Conservation (phyloP, 2,797 vertebrate genomes). For the Anabas testudineus region DNA sequence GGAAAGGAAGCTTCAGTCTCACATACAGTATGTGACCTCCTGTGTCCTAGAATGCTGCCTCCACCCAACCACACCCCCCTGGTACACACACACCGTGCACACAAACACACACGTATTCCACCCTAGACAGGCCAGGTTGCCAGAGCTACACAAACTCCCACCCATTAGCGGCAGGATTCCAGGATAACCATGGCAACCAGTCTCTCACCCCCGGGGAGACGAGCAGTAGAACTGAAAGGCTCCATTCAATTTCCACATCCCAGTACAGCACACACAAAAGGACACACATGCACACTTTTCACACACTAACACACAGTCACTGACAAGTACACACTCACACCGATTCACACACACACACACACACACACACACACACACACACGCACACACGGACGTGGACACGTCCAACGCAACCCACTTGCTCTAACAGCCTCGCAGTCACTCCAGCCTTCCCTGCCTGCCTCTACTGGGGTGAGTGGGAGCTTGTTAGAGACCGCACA, state of each 20-base stretch:
- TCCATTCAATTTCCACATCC: constrained; percentile 92
- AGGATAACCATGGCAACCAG: constrained; percentile 98
- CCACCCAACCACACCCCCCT: constrained; percentile 82
- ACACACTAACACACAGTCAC: constrained; percentile 76
- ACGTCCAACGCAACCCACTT: constrained; percentile 80
- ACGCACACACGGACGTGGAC: constrained; percentile 65
- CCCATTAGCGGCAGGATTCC: constrained; percentile 94
- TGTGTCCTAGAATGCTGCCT: constrained; percentile 83
- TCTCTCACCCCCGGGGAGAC: constrained; percentile 92
- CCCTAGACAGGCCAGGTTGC: constrained; percentile 86
- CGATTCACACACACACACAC: constrained; percentile 54
- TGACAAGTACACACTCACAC: constrained; percentile 53
- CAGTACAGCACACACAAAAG: constrained; percentile 83
- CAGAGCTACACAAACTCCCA: constrained; percentile 90
- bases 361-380: constrained; percentile 50
- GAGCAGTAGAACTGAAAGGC: constrained; percentile 89
- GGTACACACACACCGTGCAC: constrained; percentile 55
- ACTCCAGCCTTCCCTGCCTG: constrained; percentile 82
- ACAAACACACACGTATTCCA: constrained; percentile 81
- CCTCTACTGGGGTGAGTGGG: constrained; percentile 85
- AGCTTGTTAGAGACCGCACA: constrained; percentile 83
- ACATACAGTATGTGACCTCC: constrained; percentile 76
- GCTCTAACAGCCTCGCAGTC: constrained; percentile 84
- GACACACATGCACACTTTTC: constrained; percentile 86
- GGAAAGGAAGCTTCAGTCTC: constrained; percentile 69